Base-by-base conservation (phyloP, 2,797 vertebrate genomes). In the Sphaeramia orbicularis region DNA sequence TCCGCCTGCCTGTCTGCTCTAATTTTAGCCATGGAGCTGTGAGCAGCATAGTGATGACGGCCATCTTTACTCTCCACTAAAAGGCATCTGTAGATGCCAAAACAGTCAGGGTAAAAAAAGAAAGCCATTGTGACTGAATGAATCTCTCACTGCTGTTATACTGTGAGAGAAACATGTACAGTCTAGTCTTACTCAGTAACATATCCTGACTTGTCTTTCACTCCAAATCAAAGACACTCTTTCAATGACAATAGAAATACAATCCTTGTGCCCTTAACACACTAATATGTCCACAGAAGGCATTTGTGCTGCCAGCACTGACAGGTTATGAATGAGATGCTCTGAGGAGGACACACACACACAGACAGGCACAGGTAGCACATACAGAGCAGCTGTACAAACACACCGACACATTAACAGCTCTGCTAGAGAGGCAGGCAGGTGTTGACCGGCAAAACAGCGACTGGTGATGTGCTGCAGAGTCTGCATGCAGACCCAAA, bases 11-110 rank as follows among this genome's bases (percentile, higher is more conserved):
- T 41, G 80, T 74, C 70, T 65, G 85, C 81, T 91, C 93, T 95
- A 94, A 94, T 90, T 94, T 95, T 95, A 94, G 92, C 82, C 8
- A 49, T 68, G 55, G 81, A 87, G 89, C 90, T 85, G 86, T 86
- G 90, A 90, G 85, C 80, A 85, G 89, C 91, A 88, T 89, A 93
- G 86, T 88, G 91, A 93, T 91, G 91, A 92, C 91, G 84, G 93
- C 92, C 91, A 93, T 92, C 89, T 93, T 93, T 93, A 92, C 89
- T 89, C 77, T 79, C 42, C 62, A 76, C 83, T 87, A 72, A 90
- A 86, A 87, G 87, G 76, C 81, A 80, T 89, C 76, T 76, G 71
- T 81, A 65, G 81, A 86, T 83, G 84, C 83, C 86, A 84, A 63
- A 83, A 78, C 40, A 78, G 54, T 52, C 77, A 54, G 53, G 59